Base-by-base conservation (phyloP, 2,888 invertebrate genomes). In the Zelleria hepariella region DNA sequence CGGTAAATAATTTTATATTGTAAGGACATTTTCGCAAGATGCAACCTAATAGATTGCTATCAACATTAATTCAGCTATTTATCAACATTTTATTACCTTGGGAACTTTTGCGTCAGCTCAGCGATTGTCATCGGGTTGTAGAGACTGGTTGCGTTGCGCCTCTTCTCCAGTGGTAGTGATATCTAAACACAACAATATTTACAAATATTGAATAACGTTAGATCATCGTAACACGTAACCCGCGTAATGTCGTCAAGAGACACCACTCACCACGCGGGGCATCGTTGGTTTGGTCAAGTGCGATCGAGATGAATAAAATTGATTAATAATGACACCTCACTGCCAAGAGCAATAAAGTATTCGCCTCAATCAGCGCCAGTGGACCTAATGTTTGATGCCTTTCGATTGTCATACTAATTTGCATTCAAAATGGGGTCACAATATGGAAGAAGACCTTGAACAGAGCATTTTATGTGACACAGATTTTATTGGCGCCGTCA, bases 61-160 rank as follows among this genome's bases (percentile, higher is more conserved):
- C 7, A n/a, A 49, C 7, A 49, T 49, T 21, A 49, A 49, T 21
- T 20, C n/a, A 21, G 10, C 2, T 42, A 42, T 21, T 18, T 6
- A 42, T 42, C 54, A 56, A 21, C 20, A 51, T 10, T 53, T 61
- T 74, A 71, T 62, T 72, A 86, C 89, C 77, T 93, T 0, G 94
- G 93, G 85, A 94, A 96, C 67, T 92, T 93, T 52, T 87, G 71
- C 72, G 95, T 93, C 49, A 98, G 80, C 68, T 97, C 91, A 1
- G 83, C 79, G n/a, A 98, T 86, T 0, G 94, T 94, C 93, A 96
- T 96, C 6, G 96, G 95, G 71, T 98, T 97, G 87, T 98, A 98
- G n/a, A 98, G 89, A 65, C 93, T 93, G 5, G 95, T 94, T 6
- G 96, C 96, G 77, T 98, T 97, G 64, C 98, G 92, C 53, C 98